Evolutionary conservation across 2,888 invertebrate genomes (phyloP), one percentile per base, ranked within the genome.

Genomic region (Hypselothyrea guttata): DNA sequence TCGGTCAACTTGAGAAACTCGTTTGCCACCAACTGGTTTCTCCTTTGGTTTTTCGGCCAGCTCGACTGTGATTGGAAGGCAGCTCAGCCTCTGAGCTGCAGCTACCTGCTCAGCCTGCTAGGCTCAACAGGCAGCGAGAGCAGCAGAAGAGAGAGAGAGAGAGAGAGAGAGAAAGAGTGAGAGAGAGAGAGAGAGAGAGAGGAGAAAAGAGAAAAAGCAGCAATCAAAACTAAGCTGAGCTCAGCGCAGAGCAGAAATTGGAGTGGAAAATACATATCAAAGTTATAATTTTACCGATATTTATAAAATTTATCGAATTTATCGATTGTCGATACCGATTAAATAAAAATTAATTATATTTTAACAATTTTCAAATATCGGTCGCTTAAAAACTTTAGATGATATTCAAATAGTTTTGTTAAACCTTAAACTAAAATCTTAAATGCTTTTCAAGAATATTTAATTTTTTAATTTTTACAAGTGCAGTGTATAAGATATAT

Each of bases 41-140:
- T 2, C 9, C 9, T 7, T n/a, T n/a, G n/a, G n/a, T n/a, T 35
- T 22, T 22, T 22, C 22, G 22, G 22, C 22, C 22, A 22, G 56
- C 76, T 60, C 9, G 35, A 27, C 79, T 78, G 71, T 83, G 83
- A 78, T 78, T 78, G 78, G 78, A 78, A 56, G 82, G 67, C 45
- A 13, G 15, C 28, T 2, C n/a, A 33, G 22, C 42, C n/a, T n/a
- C n/a, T n/a, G 30, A 9, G 8, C 2, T 28, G 27, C 7, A 4
- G 33, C 31, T 49, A 44, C 45, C 58, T 51, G 60, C 45, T 38
- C n/a, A 1, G 15, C 13, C 7, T 12, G 38, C 7, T 11, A 33
- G 35, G 35, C n/a, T n/a, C n/a, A n/a, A n/a, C n/a, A 28, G 15
- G 35, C 9, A 13, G n/a, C 1, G n/a, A 7, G 0, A 18, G 35